phyloP scores from a whole-genome alignment of 2,113 vertebrate genomes.

The Dasyornis broadbenti region DNA sequence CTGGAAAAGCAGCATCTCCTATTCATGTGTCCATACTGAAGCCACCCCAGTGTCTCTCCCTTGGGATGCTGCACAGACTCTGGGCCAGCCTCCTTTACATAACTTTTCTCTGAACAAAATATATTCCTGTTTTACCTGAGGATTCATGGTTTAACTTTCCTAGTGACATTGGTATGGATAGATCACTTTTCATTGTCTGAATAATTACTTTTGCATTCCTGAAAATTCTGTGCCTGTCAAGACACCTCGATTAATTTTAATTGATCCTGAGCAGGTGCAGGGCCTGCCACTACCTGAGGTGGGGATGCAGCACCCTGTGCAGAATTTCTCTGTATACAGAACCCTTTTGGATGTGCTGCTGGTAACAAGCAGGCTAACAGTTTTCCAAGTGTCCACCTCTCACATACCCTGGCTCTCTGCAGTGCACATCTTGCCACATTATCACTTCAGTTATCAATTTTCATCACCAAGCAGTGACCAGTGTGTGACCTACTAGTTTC shows the following conservation, averaged over 20 bases:
- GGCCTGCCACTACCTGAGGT: neutral
- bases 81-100: neutral
- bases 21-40: neutral
- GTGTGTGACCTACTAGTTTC: neutral
- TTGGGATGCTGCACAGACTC: neutral
- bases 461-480: neutral
- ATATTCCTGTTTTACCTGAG: neutral
- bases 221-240: neutral
- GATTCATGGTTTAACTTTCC: neutral
- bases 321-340: fast-evolving
- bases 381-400: neutral
- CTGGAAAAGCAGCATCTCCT: neutral
- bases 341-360: neutral
- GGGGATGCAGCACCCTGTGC: fast-evolving
- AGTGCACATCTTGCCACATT: neutral
- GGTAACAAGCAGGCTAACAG: neutral
- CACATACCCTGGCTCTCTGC: neutral
- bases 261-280: neutral
- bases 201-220: neutral
- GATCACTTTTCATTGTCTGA: neutral
- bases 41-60: fast-evolving
- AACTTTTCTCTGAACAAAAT: neutral
- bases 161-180: neutral
- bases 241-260: neutral
- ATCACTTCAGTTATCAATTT: neutral